Conservation (phyloP, 1,140 invertebrate species). For the Drosophila takahashii region DNA sequence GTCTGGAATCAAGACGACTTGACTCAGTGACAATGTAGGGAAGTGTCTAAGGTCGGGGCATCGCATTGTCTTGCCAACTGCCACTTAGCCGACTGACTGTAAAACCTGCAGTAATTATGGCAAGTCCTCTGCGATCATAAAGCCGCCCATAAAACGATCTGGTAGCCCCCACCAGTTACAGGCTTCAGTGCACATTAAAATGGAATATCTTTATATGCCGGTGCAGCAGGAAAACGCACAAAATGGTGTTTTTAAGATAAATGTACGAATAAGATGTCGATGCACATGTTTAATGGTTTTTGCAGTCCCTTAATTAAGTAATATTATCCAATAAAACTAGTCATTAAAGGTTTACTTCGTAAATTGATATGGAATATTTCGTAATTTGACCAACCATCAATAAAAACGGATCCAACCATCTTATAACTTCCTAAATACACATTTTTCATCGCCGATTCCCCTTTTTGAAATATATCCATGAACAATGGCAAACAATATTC, state of each 20-base stretch:
- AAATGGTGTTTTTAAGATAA: slow-evolving; percentile 20
- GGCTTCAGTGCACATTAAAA: slow-evolving; percentile 23
- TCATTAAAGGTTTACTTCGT: background rate
- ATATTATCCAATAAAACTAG: slow-evolving; percentile 8
- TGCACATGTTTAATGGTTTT: background rate
- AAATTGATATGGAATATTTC: background rate
- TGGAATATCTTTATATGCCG: slow-evolving; percentile 12
- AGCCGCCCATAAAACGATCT: slow-evolving; percentile 55
- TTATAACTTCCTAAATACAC: background rate
- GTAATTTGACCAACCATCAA: background rate
- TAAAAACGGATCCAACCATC: fast-evolving
- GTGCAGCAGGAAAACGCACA: slow-evolving; percentile 1
- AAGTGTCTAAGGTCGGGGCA: slow-evolving; percentile 69
- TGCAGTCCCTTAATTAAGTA: slow-evolving; percentile 25
- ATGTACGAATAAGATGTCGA: background rate
- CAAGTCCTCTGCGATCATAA: slow-evolving; percentile 54
- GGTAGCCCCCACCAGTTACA: slow-evolving; percentile 20
- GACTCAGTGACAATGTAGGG: slow-evolving; percentile 65
- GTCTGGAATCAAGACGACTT: slow-evolving; percentile 14
- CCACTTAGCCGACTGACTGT: slow-evolving; percentile 44
- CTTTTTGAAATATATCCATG: slow-evolving; percentile 5
- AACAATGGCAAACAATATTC: slow-evolving; percentile 21
- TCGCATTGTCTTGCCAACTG: slow-evolving; percentile 47
- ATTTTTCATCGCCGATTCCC: background rate
- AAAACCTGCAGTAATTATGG: slow-evolving; percentile 39